Evolutionary conservation across 2,797 vertebrate species (phyloP).

Genomic region (Malurus splendens): DNA sequence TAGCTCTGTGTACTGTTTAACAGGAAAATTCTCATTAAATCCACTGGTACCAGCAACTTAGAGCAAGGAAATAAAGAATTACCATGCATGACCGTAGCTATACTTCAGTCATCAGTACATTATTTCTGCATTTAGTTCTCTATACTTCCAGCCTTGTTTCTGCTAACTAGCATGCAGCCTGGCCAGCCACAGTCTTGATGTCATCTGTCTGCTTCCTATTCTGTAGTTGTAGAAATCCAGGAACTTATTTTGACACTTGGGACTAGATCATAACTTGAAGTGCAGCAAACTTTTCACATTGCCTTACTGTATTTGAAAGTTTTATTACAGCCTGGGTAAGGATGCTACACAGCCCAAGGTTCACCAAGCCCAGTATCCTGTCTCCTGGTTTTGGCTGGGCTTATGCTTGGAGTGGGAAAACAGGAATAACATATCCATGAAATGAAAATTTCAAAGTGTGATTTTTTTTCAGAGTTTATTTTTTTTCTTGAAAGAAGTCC

Average conservation of each 20-base stretch:
- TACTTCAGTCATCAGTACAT: background rate
- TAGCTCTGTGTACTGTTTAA: background rate
- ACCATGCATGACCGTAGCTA: background rate
- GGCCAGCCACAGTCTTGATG: background rate
- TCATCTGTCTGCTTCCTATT: background rate
- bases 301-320: background rate
- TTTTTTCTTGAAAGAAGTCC: background rate
- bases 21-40: conserved; percentile 7
- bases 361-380: background rate
- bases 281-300: background rate
- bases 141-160: background rate
- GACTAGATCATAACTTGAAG: background rate
- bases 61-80: background rate
- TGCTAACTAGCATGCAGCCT: background rate
- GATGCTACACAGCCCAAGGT: background rate
- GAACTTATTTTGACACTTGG: background rate
- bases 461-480: background rate
- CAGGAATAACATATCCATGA: background rate
- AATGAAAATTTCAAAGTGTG: background rate
- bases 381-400: background rate
- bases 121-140: background rate
- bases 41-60: background rate
- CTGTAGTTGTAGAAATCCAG: background rate
- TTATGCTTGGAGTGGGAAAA: background rate
- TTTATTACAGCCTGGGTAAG: background rate